Evolutionary conservation across 2,113 vertebrate species (phyloP), one percentile per base, ranked within the genome.

Genomic region (Tachysurus fulvidraco): DNA sequence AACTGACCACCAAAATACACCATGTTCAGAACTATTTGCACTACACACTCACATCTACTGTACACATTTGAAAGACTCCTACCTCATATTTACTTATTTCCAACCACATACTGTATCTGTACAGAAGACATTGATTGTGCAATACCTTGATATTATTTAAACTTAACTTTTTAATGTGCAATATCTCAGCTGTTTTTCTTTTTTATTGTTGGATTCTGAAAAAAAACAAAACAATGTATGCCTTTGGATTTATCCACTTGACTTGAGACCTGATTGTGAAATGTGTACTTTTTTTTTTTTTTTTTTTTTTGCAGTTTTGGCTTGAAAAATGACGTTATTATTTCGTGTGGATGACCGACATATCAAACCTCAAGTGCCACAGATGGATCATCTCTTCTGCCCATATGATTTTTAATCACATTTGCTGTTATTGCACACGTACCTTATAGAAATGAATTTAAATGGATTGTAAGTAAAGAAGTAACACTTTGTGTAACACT

Each of bases 331-430:
- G 50, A 64, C 41, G 86, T 90, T 8, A 19, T 74, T 81, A 79
- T 65, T 81, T 62, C 57, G 71, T 86, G 28, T 85, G 83, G 88
- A 92, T 91, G 88, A 92, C 92, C 93, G 90, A 89, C 64, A 89
- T 89, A 88, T 90, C 92, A 93, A 90, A 89, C 78, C 84, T 89
- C 50, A 36, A 92, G n/a, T 87, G 65, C 65, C 79, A 65, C 78
- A 85, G 65, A 87, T 83, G 74, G 50, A 86, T 79, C 59, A 80
- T 30, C 64, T 44, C 46, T 69, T 84, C 64, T 77, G 55, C 76
- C 52, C 80, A 71, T 86, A 36, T 83, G 79, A 83, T 80, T 41
- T 87, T 69, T 79, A 87, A 19, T 52, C 54, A 13, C 52, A 77
- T n/a, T 77, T 77, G 12, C 28, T 50, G 36, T 77, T 84, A 73